These are phyloP conservation scores for Whitmania pigra DNA, from an alignment of 1,140 invertebrate genomes.

Conservation along the genomic window DNA sequence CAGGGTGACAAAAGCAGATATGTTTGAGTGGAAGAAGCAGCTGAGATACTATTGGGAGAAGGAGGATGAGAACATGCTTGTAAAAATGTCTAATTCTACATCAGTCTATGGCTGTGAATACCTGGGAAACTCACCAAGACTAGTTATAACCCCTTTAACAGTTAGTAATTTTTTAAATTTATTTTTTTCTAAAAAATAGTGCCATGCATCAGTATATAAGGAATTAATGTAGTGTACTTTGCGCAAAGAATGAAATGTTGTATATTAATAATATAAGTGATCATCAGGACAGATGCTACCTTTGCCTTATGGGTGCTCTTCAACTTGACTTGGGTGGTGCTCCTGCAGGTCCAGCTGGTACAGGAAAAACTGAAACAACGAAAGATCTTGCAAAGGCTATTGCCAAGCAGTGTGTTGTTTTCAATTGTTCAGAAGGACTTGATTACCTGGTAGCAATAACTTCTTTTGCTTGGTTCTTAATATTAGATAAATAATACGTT, in stretches of 20 bases:
- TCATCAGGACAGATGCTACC: slow-evolving; percentile 34
- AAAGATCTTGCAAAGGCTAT: slow-evolving; percentile 77
- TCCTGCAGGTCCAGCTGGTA: slow-evolving; percentile 44
- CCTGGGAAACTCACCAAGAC: slow-evolving; percentile 40
- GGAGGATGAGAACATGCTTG: slow-evolving; percentile 40
- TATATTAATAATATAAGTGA: background rate
- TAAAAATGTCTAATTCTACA: slow-evolving; percentile 42
- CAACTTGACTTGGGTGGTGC: slow-evolving; percentile 61
- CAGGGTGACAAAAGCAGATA: slow-evolving; percentile 36
- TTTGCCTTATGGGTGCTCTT: slow-evolving; percentile 63
- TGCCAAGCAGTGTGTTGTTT: slow-evolving; percentile 76
- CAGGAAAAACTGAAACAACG: slow-evolving; percentile 45
- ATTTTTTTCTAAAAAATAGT: background rate
- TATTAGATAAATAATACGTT: background rate
- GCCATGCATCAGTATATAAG: background rate
- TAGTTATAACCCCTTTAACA: slow-evolving; percentile 45
- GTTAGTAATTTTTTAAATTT: slow-evolving; percentile 30
- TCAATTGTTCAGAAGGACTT: slow-evolving; percentile 76
- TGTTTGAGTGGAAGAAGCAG: slow-evolving; percentile 45
- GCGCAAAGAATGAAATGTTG: background rate
- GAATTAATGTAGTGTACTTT: background rate
- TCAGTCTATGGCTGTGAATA: slow-evolving; percentile 44
- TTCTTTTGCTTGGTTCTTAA: background rate
- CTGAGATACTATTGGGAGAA: slow-evolving; percentile 44
- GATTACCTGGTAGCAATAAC: slow-evolving; percentile 63